Evolutionary conservation across 2,888 invertebrate genomes (phyloP), one percentile per base, ranked within the genome.

Genomic region (Hypolimnas misippus): DNA sequence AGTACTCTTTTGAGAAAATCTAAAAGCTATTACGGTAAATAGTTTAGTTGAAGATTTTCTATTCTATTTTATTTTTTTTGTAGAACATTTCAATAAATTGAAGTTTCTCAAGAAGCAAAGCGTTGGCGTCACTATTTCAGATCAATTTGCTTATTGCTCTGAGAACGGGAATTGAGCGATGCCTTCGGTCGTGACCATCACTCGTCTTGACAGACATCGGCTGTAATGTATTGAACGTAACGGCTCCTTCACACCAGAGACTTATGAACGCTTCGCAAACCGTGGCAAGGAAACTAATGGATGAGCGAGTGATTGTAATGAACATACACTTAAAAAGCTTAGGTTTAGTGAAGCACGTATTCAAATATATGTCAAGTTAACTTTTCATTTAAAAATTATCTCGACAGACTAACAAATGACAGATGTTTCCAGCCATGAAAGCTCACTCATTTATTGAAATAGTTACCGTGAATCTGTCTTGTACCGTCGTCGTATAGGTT

Each of bases 81-180:
- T 10, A 40, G 16, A 40, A 5, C 42, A 17, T 17, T 46, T 6
- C 0, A 21, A 21, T 46, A 25, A 25, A 49, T 29, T 29, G 14
- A 3, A 29, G n/a, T 49, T 49, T 14, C 25, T 46, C 5, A 46
- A 44, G 12, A 44, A 21, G 44, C 14, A n/a, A 21, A 21, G 44
- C 29, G 25, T 29, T 25, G 6, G 25, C 29, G 10, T 29, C 10
- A 4, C 8, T 2, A 19, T 52, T 35, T 21, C 46, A 33, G 46
- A 53, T 53, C 59, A 46, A 59, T 54, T 59, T 60, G 33, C 53
- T 54, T 53, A 53, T 60, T 54, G 25, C 38, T 49, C 14, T 29
- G 29, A 49, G 29, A 49, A 25, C 44, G n/a, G 14, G 38, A 38
- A 54, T 54, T 54, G 53, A 38, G 44, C 7, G 53, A 59, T 35